Evolutionary conservation across 1,140 invertebrate genomes (phyloP), one percentile per base, ranked within the genome.

Genomic region (Leptoteleia sp.): DNA sequence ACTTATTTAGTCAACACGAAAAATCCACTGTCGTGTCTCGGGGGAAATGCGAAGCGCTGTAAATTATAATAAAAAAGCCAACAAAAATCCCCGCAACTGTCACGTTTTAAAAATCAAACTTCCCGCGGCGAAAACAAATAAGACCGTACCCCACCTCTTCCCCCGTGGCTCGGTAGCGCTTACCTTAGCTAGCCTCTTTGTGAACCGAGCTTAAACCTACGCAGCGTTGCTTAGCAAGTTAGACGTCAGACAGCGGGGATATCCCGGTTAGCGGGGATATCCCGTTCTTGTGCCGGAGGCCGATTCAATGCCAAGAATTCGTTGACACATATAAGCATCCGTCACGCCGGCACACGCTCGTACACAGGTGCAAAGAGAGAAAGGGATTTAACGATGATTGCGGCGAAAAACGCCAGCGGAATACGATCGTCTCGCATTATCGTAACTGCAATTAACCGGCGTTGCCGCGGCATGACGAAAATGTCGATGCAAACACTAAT

Each of bases 221-320:
- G 57, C 22, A 16, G 12, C 3, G 25, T 45, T 54, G 62, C 37
- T 59, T 59, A 75, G 65, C 35, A 43, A 54, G 42, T 76, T 59
- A 70, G 62, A 76, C 48, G 38, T 4, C 16, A 50, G 59, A 73
- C 64, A 62, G 68, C 59, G 68, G 68, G 68, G 54, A 55, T 68
- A 61, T 67, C 48, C 62, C 67, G 33, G 48, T 54, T 54, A 59
- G 50, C 72, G 68, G 67, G 76, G 70, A 72, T 76, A 76, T 76
- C 72, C 78, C 72, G 72, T 76, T 76, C 62, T 76, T 62, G 62
- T 50, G 72, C 55, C 29, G 11, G 65, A 62, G 67, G 65, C 55
- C 68, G 62, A 68, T 68, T 80, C 72, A 80, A 76, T 80, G 78
- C 78, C 72, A 80, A 80, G 78, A 80, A 80, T 80, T 76, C 67